Evolutionary conservation across 2,888 invertebrate species (phyloP).

Genomic region (Acrobasis repandana): DNA sequence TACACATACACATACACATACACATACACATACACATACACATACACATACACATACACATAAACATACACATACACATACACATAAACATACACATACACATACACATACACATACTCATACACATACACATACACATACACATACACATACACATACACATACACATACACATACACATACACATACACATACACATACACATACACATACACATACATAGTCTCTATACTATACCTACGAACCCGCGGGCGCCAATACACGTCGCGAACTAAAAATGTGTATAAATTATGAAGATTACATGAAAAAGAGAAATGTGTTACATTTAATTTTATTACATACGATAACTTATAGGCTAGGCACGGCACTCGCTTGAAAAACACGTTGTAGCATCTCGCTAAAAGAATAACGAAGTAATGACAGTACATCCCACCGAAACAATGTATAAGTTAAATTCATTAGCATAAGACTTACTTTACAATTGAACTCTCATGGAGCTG

Average conservation of each 20-base stretch:
- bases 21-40: slow-evolving; percentile 38
- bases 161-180: slow-evolving; percentile 38
- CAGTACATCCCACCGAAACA: slow-evolving; percentile 17
- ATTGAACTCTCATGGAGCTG: slow-evolving; percentile 32
- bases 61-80: slow-evolving; percentile 38
- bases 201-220: slow-evolving; percentile 40
- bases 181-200: slow-evolving; percentile 38
- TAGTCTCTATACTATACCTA: slow-evolving; percentile 38
- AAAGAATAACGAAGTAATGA: slow-evolving; percentile 37
- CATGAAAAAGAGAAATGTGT: slow-evolving; percentile 82
- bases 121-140: slow-evolving; percentile 38
- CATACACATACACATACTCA: slow-evolving; percentile 39
- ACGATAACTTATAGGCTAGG: slow-evolving; percentile 80
- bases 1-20: slow-evolving; percentile 38
- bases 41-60: slow-evolving; percentile 39
- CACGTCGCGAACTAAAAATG: slow-evolving; percentile 77
- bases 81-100: slow-evolving; percentile 38
- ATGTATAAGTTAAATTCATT: slow-evolving; percentile 26
- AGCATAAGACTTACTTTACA: slow-evolving; percentile 35
- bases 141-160: slow-evolving; percentile 38
- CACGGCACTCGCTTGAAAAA: slow-evolving; percentile 74
- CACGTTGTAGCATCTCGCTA: slow-evolving; percentile 51
- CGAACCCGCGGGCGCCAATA: slow-evolving; percentile 65
- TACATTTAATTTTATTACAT: slow-evolving; percentile 83
- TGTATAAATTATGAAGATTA: slow-evolving; percentile 82